A percentile compares a stretch with the other conserved stretches of the same genome.
These are phyloP conservation scores for Panulirus ornatus DNA, from an alignment of 1,140 invertebrate species.

Conservation along the genomic window DNA sequence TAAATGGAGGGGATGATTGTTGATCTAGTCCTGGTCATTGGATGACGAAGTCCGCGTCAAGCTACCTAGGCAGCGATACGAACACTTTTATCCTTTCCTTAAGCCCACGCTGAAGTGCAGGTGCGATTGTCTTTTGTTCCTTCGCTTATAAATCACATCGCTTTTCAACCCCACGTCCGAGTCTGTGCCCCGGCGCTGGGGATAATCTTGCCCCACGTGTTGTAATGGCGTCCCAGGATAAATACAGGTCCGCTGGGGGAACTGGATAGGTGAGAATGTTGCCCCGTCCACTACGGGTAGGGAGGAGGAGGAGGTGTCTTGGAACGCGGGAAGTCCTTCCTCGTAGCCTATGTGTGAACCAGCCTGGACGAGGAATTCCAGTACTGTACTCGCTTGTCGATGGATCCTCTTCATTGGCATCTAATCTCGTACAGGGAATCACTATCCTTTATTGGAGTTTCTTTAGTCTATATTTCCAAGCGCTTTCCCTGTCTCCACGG, in stretches of 20 bases:
- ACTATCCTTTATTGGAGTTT: no score
- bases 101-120: constrained; percentile 27
- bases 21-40: no score
- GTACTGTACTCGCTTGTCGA: no score
- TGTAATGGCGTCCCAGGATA: not conserved
- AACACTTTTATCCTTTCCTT: constrained; percentile 23
- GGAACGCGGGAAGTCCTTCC: not conserved
- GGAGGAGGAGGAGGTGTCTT: not conserved
- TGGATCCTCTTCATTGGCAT: not conserved
- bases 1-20: no score
- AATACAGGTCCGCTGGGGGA: not conserved
- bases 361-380: not conserved
- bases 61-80: not conserved
- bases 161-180: constrained; percentile 5
- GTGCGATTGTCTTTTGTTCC: constrained; percentile 29
- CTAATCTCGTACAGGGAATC: not conserved
- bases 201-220: not conserved
- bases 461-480: no score
- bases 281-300: not conserved
- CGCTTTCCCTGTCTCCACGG: no score
- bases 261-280: not conserved
- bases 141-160: constrained; percentile 23
- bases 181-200: not conserved
- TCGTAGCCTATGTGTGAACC: not conserved
- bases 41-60: not conserved